Percentiles rank a stretch among this genome's conserved stretches.
Evolutionary conservation across 2,113 vertebrate species (phyloP).

Genomic region (Fregata magnificens): DNA sequence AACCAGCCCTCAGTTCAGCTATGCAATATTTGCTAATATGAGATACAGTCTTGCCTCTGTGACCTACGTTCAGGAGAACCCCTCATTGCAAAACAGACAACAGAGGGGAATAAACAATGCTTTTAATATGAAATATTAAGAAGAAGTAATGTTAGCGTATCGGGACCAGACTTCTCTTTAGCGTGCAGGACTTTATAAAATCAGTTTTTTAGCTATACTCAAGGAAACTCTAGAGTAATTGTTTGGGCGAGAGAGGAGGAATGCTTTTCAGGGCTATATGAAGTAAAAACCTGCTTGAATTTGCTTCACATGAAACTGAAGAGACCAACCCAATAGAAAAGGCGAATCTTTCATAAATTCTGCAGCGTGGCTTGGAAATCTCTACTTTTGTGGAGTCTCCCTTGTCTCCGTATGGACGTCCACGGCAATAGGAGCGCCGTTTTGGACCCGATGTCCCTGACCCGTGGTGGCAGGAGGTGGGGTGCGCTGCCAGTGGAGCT

Average conservation of each 20-base stretch:
- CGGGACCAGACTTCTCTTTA: neutral
- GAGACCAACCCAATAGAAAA: neutral
- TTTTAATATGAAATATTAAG: neutral
- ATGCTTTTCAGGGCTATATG: neutral
- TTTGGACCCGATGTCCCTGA: neutral
- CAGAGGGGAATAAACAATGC: neutral
- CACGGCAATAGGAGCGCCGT: rapidly evolving
- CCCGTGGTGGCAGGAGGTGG: neutral
- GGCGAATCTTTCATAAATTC: neutral
- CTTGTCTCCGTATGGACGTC: neutral
- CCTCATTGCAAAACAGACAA: neutral
- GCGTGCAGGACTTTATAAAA: neutral
- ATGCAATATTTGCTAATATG: neutral
- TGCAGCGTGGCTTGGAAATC: neutral
- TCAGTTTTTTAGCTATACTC: neutral
- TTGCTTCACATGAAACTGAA: neutral
- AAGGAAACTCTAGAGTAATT: neutral
- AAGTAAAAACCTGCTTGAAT: neutral
- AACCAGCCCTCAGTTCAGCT: neutral
- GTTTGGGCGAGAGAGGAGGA: neutral
- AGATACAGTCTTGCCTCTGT: neutral
- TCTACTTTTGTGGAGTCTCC: neutral
- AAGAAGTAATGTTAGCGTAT: neutral
- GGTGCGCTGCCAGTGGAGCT: neutral
- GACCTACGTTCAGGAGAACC: neutral